These are phyloP conservation scores for Diuraphis noxia DNA, from an alignment of 1,140 invertebrate species.

Conservation along the genomic window DNA sequence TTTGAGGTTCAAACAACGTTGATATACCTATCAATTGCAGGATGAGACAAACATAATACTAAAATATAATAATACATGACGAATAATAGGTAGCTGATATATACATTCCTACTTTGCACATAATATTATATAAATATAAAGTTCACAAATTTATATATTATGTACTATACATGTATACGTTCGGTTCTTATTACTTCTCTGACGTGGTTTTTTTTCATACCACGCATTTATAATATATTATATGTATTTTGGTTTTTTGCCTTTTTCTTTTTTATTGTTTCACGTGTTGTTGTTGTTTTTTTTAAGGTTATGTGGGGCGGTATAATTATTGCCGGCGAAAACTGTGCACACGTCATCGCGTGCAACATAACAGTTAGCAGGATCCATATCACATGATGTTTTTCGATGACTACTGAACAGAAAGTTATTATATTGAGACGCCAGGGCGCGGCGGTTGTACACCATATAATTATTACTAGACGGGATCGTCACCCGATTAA, in stretches of 20 bases:
- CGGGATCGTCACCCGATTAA: neutral
- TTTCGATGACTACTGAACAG: conserved; percentile 32
- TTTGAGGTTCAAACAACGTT: neutral
- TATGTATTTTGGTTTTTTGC: neutral
- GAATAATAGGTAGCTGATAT: neutral
- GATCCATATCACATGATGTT: conserved; percentile 38
- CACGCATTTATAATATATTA: neutral
- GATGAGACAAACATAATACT: neutral
- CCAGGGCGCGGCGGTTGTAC: neutral
- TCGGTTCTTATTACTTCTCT: neutral
- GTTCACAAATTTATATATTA: neutral
- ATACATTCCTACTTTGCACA: neutral
- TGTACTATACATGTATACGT: neutral
- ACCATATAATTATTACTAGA: neutral
- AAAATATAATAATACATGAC: neutral
- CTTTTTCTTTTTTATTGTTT: conserved; percentile 33
- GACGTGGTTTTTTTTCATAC: neutral
- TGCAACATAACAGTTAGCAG: conserved; percentile 32
- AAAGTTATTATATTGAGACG: conserved; percentile 42
- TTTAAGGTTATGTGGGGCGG: conserved; percentile 22
- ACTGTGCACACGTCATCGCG: conserved; percentile 38
- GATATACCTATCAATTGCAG: neutral
- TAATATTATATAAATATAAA: neutral
- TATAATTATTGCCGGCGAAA: conserved; percentile 33
- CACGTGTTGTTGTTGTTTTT: conserved; percentile 8